Base-by-base conservation (phyloP, 2,797 vertebrate species). In the Ibycter americanus region DNA sequence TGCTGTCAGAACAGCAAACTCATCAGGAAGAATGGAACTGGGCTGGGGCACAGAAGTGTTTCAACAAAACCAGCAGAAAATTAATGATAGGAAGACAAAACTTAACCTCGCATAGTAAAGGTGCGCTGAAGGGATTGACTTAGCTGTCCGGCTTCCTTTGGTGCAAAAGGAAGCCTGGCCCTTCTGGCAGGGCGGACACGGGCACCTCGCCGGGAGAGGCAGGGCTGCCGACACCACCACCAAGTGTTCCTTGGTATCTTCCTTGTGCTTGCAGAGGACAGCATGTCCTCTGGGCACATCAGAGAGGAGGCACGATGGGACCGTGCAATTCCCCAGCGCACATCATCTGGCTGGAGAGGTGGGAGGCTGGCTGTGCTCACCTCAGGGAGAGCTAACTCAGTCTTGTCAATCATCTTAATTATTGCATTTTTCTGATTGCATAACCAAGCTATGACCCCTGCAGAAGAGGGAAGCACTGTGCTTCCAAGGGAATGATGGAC, bases 221-320 rank as follows among this genome's bases (percentile, higher is more conserved):
- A 87, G 71, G 11, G 7, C 9, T 8, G 15, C 32, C 55, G 9
- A 1, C 21, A 15, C 21, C 21, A 7, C 27, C 31, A 27, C 6
- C 46, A 5, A 12, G 14, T 1, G 36, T 11, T 11, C 22, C 42
- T 6, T 5, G 7, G 25, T 12, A 6, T 8, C 32, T 61, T 15
- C 76, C 55, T 6, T 0, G 8, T 4, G 55, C 16, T 7, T 42
- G 15, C 21, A 59, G 31, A 67, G 40, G 31, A 11, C 0, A 1
- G 3, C 6, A 8, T 0, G 0, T 4, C 22, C 56, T 55, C 51
- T 9, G 6, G 32, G 13, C 0, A 0, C 17, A 16, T 10, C 71
- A 40, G 49, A 22, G 44, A 10, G 62, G 34, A 52, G 32, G 18
- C 18, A 9, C 0, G 2, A 5, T 5, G 46, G 38, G 17, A 27